phyloP scores from a whole-genome alignment of 2,797 vertebrate genomes.

The Halcyon leucocephala region DNA sequence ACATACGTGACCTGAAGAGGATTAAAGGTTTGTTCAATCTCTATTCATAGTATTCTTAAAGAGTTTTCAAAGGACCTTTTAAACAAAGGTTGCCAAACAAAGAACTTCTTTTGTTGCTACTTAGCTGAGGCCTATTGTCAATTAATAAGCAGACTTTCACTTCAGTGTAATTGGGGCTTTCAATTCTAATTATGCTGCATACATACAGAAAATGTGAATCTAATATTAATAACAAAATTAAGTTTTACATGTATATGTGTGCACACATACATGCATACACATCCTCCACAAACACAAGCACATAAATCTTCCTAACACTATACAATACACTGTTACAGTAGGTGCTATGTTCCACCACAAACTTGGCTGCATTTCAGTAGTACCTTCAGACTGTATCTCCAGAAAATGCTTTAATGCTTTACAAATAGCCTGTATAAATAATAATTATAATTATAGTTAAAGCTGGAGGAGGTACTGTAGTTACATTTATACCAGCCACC shows the following conservation, averaged over 20 bases:
- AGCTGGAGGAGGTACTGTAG: not conserved
- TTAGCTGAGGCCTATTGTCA: slow-evolving; percentile 73
- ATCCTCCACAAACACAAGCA: not conserved
- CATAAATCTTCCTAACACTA: not conserved
- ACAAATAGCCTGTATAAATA: not conserved
- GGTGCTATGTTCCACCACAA: not conserved
- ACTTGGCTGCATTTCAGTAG: not conserved
- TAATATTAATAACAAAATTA: not conserved
- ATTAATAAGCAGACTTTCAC: slow-evolving; percentile 72
- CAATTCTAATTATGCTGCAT: slow-evolving; percentile 48
- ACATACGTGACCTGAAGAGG: slow-evolving; percentile 75
- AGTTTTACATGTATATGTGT: not conserved
- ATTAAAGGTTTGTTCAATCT: slow-evolving; percentile 67
- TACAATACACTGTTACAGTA: not conserved
- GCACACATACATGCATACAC: not conserved
- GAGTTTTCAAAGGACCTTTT: slow-evolving; percentile 66
- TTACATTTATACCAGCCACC: not conserved
- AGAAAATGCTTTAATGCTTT: slow-evolving; percentile 21
- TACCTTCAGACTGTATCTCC: not conserved
- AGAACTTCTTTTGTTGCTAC: slow-evolving; percentile 76
- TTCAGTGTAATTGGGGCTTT: slow-evolving; percentile 72
- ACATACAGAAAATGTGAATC: not conserved
- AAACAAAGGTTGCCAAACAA: slow-evolving; percentile 79
- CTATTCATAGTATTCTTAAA: slow-evolving; percentile 76
- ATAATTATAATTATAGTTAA: not conserved